Percentiles rank a stretch among this genome's conserved stretches.
Evolutionary conservation across 2,113 vertebrate species (phyloP).

Genomic region (Dicentrarchus labrax): DNA sequence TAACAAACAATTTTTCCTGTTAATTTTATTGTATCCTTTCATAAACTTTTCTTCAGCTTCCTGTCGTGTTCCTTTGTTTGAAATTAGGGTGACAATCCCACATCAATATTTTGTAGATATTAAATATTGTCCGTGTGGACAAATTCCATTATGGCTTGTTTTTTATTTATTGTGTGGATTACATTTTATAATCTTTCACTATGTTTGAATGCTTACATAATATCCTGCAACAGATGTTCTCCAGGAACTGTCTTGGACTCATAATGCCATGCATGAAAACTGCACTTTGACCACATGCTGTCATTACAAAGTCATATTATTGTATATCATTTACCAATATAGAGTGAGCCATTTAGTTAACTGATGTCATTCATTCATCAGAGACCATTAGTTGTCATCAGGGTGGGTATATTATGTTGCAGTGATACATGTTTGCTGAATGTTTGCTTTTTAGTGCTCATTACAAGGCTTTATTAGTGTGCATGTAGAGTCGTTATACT

Average conservation of each 20-base stretch:
- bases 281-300: neutral
- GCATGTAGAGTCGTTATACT: neutral
- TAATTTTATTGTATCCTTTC: neutral
- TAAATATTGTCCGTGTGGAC: neutral
- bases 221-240: constrained; percentile 62
- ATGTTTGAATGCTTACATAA: constrained; percentile 54
- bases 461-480: neutral
- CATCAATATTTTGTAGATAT: neutral
- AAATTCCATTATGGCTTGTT: constrained; percentile 7
- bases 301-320: neutral
- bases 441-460: neutral
- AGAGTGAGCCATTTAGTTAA: neutral
- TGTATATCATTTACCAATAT: neutral
- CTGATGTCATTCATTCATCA: neutral
- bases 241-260: constrained; percentile 36
- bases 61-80: neutral
- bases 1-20: neutral
- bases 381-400: neutral
- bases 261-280: neutral
- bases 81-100: neutral
- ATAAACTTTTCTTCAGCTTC: neutral
- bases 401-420: neutral
- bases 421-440: neutral
- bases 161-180: constrained; percentile 60
- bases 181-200: constrained; percentile 45